Conservation (phyloP, 1,140 invertebrate species). For the Cryptotermes secundus region DNA sequence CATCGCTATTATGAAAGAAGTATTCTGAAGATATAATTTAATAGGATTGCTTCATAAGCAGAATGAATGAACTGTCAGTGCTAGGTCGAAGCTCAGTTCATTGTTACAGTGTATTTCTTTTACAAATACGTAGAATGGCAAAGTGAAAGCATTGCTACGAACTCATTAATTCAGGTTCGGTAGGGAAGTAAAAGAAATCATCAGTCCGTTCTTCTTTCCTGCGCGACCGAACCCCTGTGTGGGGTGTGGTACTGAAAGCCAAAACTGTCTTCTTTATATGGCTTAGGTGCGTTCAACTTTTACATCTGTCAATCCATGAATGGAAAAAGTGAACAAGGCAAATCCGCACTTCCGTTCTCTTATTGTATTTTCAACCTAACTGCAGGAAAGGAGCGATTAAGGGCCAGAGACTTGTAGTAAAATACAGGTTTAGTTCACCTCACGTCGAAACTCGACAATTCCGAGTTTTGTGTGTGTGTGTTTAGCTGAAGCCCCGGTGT, state of each 20-base stretch:
- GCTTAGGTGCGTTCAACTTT: not conserved
- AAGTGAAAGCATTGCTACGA: not conserved
- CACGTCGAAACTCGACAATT: not conserved
- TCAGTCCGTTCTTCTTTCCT: not conserved
- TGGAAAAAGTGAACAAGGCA: slow-evolving; percentile 16
- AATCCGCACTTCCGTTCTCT: slow-evolving; percentile 4
- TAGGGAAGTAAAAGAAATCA: not conserved
- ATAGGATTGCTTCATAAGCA: too few species aligned
- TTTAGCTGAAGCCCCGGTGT: not conserved
- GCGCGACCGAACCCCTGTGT: not conserved
- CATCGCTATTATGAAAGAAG: too few species aligned
- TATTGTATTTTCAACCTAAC: slow-evolving; percentile 16
- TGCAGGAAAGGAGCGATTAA: not conserved
- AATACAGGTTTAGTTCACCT: not conserved
- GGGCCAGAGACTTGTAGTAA: not conserved
- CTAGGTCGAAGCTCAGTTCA: too few species aligned
- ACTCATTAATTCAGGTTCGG: not conserved
- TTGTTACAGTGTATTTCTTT: not conserved
- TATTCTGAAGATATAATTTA: too few species aligned
- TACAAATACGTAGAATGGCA: not conserved
- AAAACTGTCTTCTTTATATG: not conserved
- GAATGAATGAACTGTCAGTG: too few species aligned
- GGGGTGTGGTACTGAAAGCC: slow-evolving; percentile 6
- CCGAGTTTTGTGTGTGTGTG: not conserved
- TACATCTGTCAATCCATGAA: slow-evolving; percentile 4